Evolutionary conservation across 2,888 invertebrate species (phyloP), one percentile per base, ranked within the genome.

Genomic region (Leptinotarsa haldemani): DNA sequence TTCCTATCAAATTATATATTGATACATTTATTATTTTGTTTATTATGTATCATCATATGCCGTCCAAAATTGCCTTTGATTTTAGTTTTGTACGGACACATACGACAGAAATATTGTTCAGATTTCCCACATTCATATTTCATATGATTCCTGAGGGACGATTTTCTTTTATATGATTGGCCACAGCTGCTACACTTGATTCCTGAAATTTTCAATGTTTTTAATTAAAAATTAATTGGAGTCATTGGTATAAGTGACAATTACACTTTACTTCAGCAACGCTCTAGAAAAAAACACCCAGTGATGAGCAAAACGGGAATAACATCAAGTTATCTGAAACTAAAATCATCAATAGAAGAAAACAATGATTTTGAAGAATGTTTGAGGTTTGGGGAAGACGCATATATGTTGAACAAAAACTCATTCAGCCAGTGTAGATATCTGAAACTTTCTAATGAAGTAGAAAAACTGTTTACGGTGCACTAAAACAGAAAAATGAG

Each of bases 51-150:
- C n/a, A 61, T 61, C 61, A 61, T 40, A n/a, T 61, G 61, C 7
- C 40, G 61, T 30, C 61, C 30, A 13, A 61, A 61, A 61, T 61
- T 61, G n/a, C 61, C 61, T n/a, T 61, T 61, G 4, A 61, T 61
- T 61, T 61, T 61, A n/a, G 61, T 61, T 30, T 61, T 25, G 16
- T 61, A 61, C 3, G 61, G 61, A 61, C 61, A 61, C 12, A 12
- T 5, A n/a, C n/a, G 30, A 61, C 61, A 61, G 30, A 61, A 61
- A 40, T 40, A 61, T 40, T 61, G 61, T n/a, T 30, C 18, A 16
- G 61, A 30, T 20, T 61, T 61, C 16, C 61, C 61, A 53, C 81
- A 81, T 71, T 81, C 81, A 61, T 77, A 77, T 30, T 70, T 75
- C n/a, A 75, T 18, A 65, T 80, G 80, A 58, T 77, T 75, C 71